phyloP scores from a whole-genome alignment of 2,888 invertebrate genomes.

The Plagiodera versicolora region DNA sequence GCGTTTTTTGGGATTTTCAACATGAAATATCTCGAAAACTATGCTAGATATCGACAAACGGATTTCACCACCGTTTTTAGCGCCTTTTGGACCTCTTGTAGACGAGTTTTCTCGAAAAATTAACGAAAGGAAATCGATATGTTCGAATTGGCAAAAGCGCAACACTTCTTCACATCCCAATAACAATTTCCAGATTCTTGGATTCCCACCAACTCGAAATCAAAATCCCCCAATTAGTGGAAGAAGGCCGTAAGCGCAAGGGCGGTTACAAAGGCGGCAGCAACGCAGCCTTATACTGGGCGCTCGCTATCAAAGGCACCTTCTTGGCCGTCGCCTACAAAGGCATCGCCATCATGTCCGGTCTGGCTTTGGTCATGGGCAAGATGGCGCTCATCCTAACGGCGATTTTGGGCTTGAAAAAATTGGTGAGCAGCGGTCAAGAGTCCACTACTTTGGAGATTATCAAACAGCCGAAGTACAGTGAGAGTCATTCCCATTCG shows the following conservation, averaged over 20 bases:
- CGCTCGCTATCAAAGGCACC: slow-evolving; percentile 70
- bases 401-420: slow-evolving; percentile 79
- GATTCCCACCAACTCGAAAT: slow-evolving; percentile 60
- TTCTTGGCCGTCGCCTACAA: slow-evolving; percentile 75
- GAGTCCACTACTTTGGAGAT: slow-evolving; percentile 85
- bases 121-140: no score
- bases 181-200: slow-evolving; percentile 57
- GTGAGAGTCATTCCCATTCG: slow-evolving; percentile 76
- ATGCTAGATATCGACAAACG: no score
- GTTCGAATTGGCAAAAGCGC: no score
- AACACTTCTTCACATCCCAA: no score
- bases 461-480: slow-evolving; percentile 82
- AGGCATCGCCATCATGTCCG: slow-evolving; percentile 72
- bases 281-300: slow-evolving; percentile 65
- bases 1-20: no score
- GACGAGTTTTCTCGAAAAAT: no score
- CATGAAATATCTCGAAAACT: no score
- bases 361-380: slow-evolving; percentile 79
- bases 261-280: slow-evolving; percentile 14
- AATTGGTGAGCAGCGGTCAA: slow-evolving; percentile 69
- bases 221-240: slow-evolving; percentile 47
- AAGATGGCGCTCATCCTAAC: slow-evolving; percentile 81
- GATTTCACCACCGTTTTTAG: no score
- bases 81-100: no score
- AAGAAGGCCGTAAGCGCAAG: slow-evolving; percentile 48